Base-by-base conservation (phyloP, 2,888 invertebrate species). In the Octodonta nipae region DNA sequence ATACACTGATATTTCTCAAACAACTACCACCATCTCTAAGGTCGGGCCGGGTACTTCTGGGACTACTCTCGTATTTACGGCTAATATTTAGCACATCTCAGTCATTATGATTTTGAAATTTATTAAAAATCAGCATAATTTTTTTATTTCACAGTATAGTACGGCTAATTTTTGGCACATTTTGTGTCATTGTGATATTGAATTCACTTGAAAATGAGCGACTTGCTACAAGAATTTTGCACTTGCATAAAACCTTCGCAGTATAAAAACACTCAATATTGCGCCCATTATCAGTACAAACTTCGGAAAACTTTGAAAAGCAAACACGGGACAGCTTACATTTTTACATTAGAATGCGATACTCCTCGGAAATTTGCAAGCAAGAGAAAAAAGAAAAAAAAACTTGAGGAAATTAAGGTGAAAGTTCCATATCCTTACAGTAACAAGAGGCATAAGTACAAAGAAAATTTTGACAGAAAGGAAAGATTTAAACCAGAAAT, bases 311-410 rank as follows among this genome's bases (percentile, higher is more conserved):
- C 49, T n/a, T 35, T 37, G 11, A 40, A 39, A 16, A 43, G 35
- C 16, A 57, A 58, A 4, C 62, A 63, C 40, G 50, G 62, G 1
- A 58, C 65, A 11, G 66, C 66, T 7, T 66, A 66, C 33, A 61
- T 64, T 31, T 42, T 66, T 22, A 63, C 60, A 7, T 61, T 66
- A 34, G 51, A 54, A 5, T 46, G 44, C 44, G 34, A 39, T 6
- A 37, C 36, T 13, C 41, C 36, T 2, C 29, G 33, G 30, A 32
- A 34, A 29, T 24, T 15, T 8, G 37, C 29, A 22, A 35, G 35
- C 5, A 35, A 30, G 17, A 35, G 29, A 31, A 46, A 40, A 31
- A 42, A 38, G 25, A 27, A 11, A 10, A 41, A 33, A 15, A 40
- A 33, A 26, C 35, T 55, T 24, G 46, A 51, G 29, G 54, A 55